A percentile compares a stretch with the other conserved stretches of the same genome.
phyloP scores from a whole-genome alignment of 1,140 invertebrate genomes.

The Chelonus insularis region DNA sequence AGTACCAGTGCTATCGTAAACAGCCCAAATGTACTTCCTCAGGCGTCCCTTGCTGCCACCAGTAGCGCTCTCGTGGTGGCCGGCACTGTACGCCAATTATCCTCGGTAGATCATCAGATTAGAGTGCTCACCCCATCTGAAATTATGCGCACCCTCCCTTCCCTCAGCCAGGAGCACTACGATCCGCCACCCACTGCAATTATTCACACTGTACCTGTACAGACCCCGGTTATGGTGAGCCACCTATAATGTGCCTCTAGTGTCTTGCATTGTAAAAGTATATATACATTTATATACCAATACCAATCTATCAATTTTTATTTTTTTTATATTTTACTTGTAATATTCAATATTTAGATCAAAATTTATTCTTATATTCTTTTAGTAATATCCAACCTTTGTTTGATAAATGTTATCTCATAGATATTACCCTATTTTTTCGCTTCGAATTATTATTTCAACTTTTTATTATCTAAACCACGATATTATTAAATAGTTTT shows the following conservation, averaged over 20 bases:
- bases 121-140: slow-evolving; percentile 82
- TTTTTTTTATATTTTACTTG: slow-evolving; percentile 40
- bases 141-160: slow-evolving; percentile 84
- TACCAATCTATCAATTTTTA: slow-evolving; percentile 41
- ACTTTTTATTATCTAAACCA: too few species aligned
- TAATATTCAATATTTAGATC: too few species aligned
- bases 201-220: slow-evolving; percentile 61
- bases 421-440: too few species aligned
- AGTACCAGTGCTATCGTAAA: slow-evolving; percentile 44
- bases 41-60: slow-evolving; percentile 40
- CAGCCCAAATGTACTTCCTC: slow-evolving; percentile 38
- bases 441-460: too few species aligned
- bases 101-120: slow-evolving; percentile 74
- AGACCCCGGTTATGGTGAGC: slow-evolving; percentile 66
- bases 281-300: slow-evolving; percentile 45
- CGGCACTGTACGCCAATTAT: slow-evolving; percentile 52
- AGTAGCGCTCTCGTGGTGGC: slow-evolving; percentile 36
- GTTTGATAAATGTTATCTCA: too few species aligned
- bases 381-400: too few species aligned
- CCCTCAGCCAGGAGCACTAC: slow-evolving; percentile 73
- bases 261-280: slow-evolving; percentile 54
- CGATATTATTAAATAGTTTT: too few species aligned
- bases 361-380: too few species aligned
- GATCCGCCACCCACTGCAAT: slow-evolving; percentile 64
- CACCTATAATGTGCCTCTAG: slow-evolving; percentile 56